These are phyloP conservation scores for Bos javanicus DNA, from an alignment of 2,113 vertebrate species.

Conservation along the genomic window DNA sequence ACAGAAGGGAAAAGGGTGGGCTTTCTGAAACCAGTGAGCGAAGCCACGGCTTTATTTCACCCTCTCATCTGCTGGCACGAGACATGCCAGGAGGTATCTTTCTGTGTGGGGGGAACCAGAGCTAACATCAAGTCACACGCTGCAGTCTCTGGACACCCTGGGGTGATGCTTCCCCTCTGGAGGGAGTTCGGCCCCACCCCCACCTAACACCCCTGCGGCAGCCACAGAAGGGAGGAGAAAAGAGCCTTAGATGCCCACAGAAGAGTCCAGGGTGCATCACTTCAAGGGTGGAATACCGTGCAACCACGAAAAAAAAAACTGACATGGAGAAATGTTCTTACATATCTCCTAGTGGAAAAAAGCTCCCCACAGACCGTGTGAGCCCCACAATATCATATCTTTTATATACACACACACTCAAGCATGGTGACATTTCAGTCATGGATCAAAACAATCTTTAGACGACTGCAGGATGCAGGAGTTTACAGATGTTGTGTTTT, in stretches of 20 bases:
- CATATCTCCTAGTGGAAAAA: background rate
- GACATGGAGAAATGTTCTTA: background rate
- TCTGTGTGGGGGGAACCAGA: background rate
- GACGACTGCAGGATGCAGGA: background rate
- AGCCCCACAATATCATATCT: background rate
- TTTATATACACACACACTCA: background rate
- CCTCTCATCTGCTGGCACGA: background rate
- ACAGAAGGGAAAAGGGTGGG: background rate
- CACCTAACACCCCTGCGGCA: background rate
- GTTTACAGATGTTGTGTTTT: background rate
- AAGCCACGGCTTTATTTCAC: fast-evolving
- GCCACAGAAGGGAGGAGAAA: background rate
- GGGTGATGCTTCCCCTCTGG: background rate
- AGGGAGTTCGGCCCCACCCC: background rate
- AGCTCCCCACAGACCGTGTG: background rate
- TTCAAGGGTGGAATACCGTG: background rate
- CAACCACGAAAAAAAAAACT: background rate
- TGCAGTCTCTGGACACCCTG: background rate
- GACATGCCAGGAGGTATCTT: fast-evolving
- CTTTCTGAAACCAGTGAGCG: background rate
- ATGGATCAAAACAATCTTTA: background rate
- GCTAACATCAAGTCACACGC: background rate
- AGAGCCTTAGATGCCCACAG: background rate
- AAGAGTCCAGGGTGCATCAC: background rate
- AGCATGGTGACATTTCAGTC: background rate